Evolutionary conservation across 1,140 invertebrate species (phyloP), one percentile per base, ranked within the genome.

Genomic region (Drosophila persimilis): DNA sequence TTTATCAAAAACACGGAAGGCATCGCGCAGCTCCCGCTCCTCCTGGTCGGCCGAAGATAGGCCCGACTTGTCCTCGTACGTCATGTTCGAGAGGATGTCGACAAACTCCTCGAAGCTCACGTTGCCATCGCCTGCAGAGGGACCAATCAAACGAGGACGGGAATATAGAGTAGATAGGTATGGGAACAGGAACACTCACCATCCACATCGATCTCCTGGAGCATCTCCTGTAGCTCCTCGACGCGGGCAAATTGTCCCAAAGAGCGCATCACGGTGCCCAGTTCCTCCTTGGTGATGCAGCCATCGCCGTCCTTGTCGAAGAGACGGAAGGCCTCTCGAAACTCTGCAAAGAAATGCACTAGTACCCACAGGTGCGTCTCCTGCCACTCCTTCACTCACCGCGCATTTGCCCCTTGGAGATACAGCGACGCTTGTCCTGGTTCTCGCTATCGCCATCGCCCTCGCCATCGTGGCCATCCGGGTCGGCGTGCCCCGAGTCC

Each of bases 61-160:
- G 89, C 73, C 95, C 93, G 13, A 94, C 93, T 61, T 94, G 94
- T 62, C 93, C 93, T 90, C 88, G 17, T 91, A 90, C 2, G 90
- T 89, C 86, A 96, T 96, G 90, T 97, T 97, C 66, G 96, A 97
- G 45, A 97, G 95, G 35, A 98, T 97, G 91, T 97, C 96, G 3
- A 98, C 96, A 85, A 98, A 98, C 91, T 98, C 97, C 74, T 98
- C 97, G 80, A 98, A 97, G 83, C 96, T 97, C 44, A 98, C 96
- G 56, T 96, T 97, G 17, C 97, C 97, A 92, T 98, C 97, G 59
- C 96, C 96, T 96, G 92, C 7, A 89, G 57, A 56, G 70, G 52
- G 54, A 13, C 3, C 0, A 1, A 11, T 4, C 31, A 26, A 26
- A 26, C 6, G 4, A 4, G 4, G 24, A 26, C 6, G 0, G 24